A percentile compares a stretch with the other conserved stretches of the same genome.
Evolutionary conservation across 1,140 invertebrate species (phyloP).

Genomic region (Drusus annulatus): DNA sequence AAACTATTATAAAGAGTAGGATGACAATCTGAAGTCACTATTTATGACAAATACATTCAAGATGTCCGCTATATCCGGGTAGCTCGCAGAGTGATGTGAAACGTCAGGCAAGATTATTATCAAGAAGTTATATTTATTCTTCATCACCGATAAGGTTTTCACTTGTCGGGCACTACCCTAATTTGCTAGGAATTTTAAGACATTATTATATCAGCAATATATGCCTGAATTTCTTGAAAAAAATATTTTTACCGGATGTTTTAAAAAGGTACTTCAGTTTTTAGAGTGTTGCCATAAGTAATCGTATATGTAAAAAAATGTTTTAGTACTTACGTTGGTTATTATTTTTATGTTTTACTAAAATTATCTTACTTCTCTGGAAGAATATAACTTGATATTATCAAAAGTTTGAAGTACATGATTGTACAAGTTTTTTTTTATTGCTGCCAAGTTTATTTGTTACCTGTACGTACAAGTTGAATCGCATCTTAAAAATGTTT

Average conservation of each 20-base stretch:
- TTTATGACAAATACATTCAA: constrained; percentile 54
- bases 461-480: too few species aligned
- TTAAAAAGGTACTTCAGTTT: neutral
- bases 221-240: neutral
- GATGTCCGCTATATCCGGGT: constrained; percentile 51
- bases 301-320: neutral
- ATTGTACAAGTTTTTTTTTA: neutral
- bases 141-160: neutral
- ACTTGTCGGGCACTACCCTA: neutral
- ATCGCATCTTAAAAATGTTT: neutral
- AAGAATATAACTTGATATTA: too few species aligned
- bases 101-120: constrained; percentile 33
- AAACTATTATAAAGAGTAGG: constrained; percentile 44
- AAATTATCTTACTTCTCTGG: too few species aligned
- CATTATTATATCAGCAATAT: neutral
- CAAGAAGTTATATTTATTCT: constrained; percentile 14
- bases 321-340: neutral
- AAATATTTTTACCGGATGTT: constrained; percentile 35
- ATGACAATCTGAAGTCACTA: constrained; percentile 44
- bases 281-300: too few species aligned
- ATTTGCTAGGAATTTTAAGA: constrained; percentile 7
- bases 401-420: too few species aligned
- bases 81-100: constrained; percentile 33
- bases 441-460: neutral
- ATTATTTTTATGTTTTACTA: too few species aligned